A percentile compares a stretch with the other conserved stretches of the same genome.
Evolutionary conservation across 2,888 invertebrate genomes (phyloP).

Genomic region (Euphydryas editha): DNA sequence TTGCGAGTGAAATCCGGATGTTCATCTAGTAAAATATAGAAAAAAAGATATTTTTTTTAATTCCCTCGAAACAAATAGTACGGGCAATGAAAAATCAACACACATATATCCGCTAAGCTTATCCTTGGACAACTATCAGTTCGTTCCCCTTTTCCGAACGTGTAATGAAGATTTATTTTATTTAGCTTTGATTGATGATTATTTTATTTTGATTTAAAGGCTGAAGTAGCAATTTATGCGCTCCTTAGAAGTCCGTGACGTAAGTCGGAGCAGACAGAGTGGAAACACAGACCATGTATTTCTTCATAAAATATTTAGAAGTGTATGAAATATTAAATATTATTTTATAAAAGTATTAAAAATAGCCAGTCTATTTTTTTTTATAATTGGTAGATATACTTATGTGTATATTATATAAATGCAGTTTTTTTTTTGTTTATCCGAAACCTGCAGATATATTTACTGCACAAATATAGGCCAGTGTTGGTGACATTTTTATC

Average conservation of each 20-base stretch:
- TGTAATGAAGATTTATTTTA: conserved; percentile 35
- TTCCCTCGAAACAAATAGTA: conserved; percentile 9
- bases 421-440: too few species aligned
- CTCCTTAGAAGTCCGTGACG: conserved; percentile 14
- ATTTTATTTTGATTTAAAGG: conserved; percentile 31
- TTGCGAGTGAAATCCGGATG: too few species aligned
- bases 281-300: not conserved
- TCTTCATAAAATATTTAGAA: not conserved
- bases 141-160: conserved; percentile 35
- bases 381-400: too few species aligned
- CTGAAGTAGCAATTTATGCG: conserved; percentile 9
- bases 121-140: conserved; percentile 40
- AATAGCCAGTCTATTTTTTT: too few species aligned
- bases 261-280: conserved; percentile 1
- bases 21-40: too few species aligned
- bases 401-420: too few species aligned
- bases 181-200: conserved; percentile 24
- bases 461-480: too few species aligned
- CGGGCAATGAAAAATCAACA: conserved; percentile 13
- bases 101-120: conserved; percentile 25
- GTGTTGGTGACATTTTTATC: too few species aligned
- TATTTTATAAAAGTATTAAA: too few species aligned
- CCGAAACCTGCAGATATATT: too few species aligned
- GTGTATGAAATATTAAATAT: not conserved
- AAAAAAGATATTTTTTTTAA: too few species aligned